Evolutionary conservation across 1,140 invertebrate genomes (phyloP).

Genomic region (Hermatobates lingyangjiaoensis): DNA sequence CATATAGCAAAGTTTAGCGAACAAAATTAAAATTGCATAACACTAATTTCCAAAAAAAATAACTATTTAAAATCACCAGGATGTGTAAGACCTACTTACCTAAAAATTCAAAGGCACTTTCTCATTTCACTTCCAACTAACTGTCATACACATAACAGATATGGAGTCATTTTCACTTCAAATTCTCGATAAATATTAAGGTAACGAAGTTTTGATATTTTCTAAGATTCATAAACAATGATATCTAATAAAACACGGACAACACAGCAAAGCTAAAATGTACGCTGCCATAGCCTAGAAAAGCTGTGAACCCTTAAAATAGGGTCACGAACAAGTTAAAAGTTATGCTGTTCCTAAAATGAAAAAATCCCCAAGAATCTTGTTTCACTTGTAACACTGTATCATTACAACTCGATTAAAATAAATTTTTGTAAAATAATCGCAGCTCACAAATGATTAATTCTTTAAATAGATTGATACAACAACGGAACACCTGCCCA

Average conservation of each 20-base stretch:
- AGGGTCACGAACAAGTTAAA: constrained; percentile 14
- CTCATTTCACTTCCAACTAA: constrained; percentile 14
- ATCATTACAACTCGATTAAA: too few relatives aligned
- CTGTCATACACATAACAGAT: constrained; percentile 15
- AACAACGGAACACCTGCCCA: constrained; percentile 15
- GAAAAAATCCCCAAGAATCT: too few relatives aligned
- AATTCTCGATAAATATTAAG: constrained; percentile 1
- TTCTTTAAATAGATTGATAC: too few relatives aligned
- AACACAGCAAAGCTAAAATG: constrained; percentile 1
- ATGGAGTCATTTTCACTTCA: constrained; percentile 6
- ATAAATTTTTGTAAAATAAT: too few relatives aligned
- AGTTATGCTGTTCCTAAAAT: too few relatives aligned
- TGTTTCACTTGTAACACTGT: too few relatives aligned
- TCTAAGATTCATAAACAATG: neutral
- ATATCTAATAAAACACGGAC: neutral
- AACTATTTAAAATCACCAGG: constrained; percentile 7
- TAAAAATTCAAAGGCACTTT: constrained; percentile 17
- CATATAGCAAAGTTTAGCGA: constrained; percentile 1
- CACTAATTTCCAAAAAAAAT: constrained; percentile 1
- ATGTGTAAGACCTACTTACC: constrained; percentile 17
- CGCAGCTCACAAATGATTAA: too few relatives aligned
- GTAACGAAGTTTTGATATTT: neutral
- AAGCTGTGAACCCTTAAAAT: constrained; percentile 19
- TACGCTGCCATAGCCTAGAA: constrained; percentile 17
- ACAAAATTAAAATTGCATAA: constrained; percentile 2